Evolutionary conservation across 1,140 invertebrate genomes (phyloP).

Genomic region (Drosophila rhopaloa): DNA sequence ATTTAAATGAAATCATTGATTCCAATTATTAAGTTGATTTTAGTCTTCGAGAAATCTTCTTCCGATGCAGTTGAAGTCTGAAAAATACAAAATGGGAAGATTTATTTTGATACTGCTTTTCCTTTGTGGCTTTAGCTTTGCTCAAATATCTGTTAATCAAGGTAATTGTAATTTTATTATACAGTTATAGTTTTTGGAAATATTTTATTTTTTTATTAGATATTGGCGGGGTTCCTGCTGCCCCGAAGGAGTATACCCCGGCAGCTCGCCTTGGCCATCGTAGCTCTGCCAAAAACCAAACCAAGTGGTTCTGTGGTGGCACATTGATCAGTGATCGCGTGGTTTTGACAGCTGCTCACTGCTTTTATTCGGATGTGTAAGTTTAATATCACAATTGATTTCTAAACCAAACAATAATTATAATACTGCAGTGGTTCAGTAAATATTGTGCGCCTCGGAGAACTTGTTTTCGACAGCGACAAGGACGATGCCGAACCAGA

Average conservation of each 20-base stretch:
- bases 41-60: conserved; percentile 1
- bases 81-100: background rate
- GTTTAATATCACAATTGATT: background rate
- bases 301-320: conserved; percentile 70
- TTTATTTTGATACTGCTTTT: background rate
- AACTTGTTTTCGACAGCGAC: conserved; percentile 54
- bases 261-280: conserved; percentile 65
- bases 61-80: background rate
- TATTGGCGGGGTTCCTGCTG: conserved; percentile 34
- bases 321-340: conserved; percentile 67
- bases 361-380: conserved; percentile 44
- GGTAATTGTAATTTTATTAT: background rate
- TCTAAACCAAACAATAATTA: too few species aligned
- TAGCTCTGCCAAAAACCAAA: background rate
- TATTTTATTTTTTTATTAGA: background rate
- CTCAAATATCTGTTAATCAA: background rate
- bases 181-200: background rate
- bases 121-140: background rate
- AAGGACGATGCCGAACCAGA: conserved; percentile 63
- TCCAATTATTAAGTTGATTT: background rate
- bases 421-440: conserved; percentile 7
- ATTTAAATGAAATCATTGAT: background rate
- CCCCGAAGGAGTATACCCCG: conserved; percentile 63
- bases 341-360: conserved; percentile 79
- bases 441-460: conserved; percentile 65